These are phyloP conservation scores for Rhea pennata DNA, from an alignment of 2,113 vertebrate species.

Conservation along the genomic window DNA sequence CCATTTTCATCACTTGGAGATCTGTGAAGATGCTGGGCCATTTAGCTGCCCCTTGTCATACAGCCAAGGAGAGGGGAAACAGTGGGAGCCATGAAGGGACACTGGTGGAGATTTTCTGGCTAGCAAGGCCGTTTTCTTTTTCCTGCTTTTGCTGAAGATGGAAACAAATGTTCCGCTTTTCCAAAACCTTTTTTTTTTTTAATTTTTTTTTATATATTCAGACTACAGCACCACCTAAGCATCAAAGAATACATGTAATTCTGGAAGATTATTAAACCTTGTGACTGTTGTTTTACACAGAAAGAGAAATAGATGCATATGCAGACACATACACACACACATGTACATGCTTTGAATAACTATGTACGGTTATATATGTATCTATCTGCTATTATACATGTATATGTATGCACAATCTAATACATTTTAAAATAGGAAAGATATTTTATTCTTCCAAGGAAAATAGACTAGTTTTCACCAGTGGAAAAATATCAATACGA, in stretches of 20 bases:
- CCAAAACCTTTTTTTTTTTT: not conserved
- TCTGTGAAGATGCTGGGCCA: not conserved
- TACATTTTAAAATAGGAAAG: not conserved
- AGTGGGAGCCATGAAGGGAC: not conserved
- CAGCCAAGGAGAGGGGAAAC: accelerated
- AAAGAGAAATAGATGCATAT: not conserved
- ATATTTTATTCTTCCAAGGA: not conserved
- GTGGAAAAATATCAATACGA: not conserved
- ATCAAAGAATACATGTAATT: not conserved
- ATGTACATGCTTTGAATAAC: too few species aligned
- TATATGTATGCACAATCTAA: not conserved
- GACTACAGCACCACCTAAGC: not conserved
- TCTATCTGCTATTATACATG: not conserved
- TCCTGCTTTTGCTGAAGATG: not conserved
- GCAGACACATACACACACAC: not conserved
- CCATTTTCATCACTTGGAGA: not conserved
- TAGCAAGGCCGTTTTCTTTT: not conserved
- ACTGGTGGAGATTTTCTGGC: not conserved
- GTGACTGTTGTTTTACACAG: not conserved
- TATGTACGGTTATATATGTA: not conserved
- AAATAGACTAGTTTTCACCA: not conserved
- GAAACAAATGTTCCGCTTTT: not conserved
- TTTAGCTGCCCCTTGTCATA: not conserved
- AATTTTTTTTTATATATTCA: not conserved
- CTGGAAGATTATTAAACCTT: not conserved